phyloP scores from a whole-genome alignment of 2,797 vertebrate species.

The Platalea minor region DNA sequence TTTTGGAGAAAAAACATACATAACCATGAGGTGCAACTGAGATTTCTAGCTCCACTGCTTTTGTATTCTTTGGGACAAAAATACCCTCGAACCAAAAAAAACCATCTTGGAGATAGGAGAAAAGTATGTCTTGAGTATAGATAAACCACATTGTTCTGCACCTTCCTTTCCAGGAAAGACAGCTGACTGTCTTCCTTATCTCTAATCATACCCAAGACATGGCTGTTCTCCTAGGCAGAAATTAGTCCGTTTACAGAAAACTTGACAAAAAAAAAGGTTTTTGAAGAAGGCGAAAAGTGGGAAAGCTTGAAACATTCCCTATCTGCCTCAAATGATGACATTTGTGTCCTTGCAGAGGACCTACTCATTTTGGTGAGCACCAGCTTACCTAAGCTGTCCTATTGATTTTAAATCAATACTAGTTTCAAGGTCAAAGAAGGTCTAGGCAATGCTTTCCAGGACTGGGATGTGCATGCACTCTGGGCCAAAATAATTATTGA shows the following conservation, averaged over 20 bases:
- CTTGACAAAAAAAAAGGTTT: not conserved
- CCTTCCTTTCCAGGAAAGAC: conserved; percentile 56
- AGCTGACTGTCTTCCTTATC: conserved; percentile 10
- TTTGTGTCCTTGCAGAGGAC: not conserved
- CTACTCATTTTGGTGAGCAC: not conserved
- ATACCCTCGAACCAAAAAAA: not conserved
- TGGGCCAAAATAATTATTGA: not conserved
- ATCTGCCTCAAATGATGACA: not conserved
- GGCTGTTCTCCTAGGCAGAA: not conserved
- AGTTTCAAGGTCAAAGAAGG: conserved; percentile 28
- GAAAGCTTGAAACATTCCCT: not conserved
- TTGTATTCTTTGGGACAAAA: not conserved
- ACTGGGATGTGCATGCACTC: not conserved
- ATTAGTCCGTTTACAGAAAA: not conserved
- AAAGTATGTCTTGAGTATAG: not conserved
- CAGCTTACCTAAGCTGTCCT: not conserved
- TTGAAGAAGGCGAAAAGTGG: not conserved
- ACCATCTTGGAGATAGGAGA: conserved; percentile 10
- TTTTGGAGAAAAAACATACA: not conserved
- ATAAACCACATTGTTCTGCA: conserved; percentile 54
- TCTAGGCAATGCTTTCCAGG: not conserved
- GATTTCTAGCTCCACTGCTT: not conserved
- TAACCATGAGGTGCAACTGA: not conserved
- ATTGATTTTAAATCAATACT: conserved; percentile 13
- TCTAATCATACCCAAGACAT: not conserved